A percentile compares a stretch with the other conserved stretches of the same genome.
phyloP scores from a whole-genome alignment of 2,888 invertebrate genomes.

The Xestia c-nigrum region DNA sequence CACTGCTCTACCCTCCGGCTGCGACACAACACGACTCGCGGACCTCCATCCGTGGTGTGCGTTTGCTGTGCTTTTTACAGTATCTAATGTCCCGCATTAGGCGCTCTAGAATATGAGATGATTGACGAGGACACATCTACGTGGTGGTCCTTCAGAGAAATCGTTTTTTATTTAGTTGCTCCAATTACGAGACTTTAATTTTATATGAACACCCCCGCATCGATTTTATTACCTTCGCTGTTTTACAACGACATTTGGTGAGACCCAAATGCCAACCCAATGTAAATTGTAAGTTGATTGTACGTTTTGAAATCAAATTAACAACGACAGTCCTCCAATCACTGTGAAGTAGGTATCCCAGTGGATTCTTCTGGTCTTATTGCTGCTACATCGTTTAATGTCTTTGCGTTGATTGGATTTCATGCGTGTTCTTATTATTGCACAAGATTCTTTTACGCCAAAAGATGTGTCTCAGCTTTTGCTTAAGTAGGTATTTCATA shows the following conservation, averaged over 20 bases:
- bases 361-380: slow-evolving; percentile 25
- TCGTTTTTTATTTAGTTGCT: slow-evolving; percentile 72
- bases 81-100: slow-evolving; percentile 74
- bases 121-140: slow-evolving; percentile 71
- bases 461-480: slow-evolving; percentile 17
- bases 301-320: slow-evolving; percentile 52
- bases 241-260: slow-evolving; percentile 64
- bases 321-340: slow-evolving; percentile 21
- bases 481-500: slow-evolving; percentile 22
- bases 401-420: slow-evolving; percentile 26
- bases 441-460: not conserved
- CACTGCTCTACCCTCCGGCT: slow-evolving; percentile 75
- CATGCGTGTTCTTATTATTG: slow-evolving; percentile 7
- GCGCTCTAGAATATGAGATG: slow-evolving; percentile 60
- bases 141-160: slow-evolving; percentile 81
- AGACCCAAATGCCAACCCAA: slow-evolving; percentile 52
- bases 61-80: slow-evolving; percentile 74
- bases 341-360: slow-evolving; percentile 17
- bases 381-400: slow-evolving; percentile 22
- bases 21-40: slow-evolving; percentile 29
- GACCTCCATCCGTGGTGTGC: slow-evolving; percentile 70
- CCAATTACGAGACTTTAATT: slow-evolving; percentile 75
- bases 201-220: slow-evolving; percentile 76
- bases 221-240: slow-evolving; percentile 76
- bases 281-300: slow-evolving; percentile 42